Base-by-base conservation (phyloP, 1,140 invertebrate species). In the Lerema accius region DNA sequence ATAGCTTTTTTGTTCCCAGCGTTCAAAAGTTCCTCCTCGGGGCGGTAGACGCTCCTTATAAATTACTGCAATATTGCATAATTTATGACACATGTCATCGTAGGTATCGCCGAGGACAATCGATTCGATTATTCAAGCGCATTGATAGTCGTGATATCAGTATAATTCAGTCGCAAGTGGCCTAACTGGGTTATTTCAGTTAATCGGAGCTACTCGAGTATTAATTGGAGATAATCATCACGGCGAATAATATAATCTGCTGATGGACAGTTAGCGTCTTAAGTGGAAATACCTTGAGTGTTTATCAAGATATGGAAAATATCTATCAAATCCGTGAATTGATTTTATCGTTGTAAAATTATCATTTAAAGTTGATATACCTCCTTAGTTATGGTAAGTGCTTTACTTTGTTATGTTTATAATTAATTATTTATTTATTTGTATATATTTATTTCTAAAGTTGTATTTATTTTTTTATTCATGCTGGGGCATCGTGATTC, bases 111-210 rank as follows among this genome's bases (percentile, higher is more conserved):
- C 42, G 67, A 79, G 78, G 76, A 85, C 81, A 80, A 85, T 82
- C 70, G 72, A 43, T 62, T 50, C 65, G 67, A 70, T 79, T 82
- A 78, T 86, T 80, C 68, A 71, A 62, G 43, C 66, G 69, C 42
- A 56, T 56, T 43, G 60, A 63, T 71, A 59, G 61, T 65, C 55
- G 28, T 56, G 76, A 76, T 82, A 78, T 84, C 76, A 79, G 63
- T 73, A 58, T 32, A 65, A 51, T 70, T 74, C 63, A 68, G 40
- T 60, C 40, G 65, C 65, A 60, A 80, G 73, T 81, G 73, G 71
- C 76, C 81, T 78, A 86, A 87, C 82, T 89, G 77, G 86, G 82
- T 85, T 89, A 89, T 80, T 84, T 73, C 74, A 79, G 82, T 80
- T 82, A 84, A 89, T 84, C 81, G 78, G 67, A 59, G 53, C 62